Percentiles rank a stretch among this genome's conserved stretches.
These are phyloP conservation scores for Oophaga pumilio DNA, from an alignment of 2,113 vertebrate genomes.

Conservation along the genomic window DNA sequence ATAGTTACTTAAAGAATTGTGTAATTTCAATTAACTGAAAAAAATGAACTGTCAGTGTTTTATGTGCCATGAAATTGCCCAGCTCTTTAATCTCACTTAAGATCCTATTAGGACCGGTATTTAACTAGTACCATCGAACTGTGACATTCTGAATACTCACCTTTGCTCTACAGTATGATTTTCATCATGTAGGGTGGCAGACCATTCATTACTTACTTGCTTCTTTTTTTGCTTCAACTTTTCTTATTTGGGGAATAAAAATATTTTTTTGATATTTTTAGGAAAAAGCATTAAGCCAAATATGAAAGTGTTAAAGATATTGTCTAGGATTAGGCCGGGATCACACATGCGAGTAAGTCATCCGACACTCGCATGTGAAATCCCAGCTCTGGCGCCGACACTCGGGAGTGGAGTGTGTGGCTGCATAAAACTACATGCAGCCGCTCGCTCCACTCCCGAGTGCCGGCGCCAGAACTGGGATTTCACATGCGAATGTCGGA, in stretches of 20 bases:
- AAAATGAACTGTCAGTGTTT: slow-evolving; percentile 57
- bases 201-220: neutral
- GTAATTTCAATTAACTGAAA: slow-evolving; percentile 54
- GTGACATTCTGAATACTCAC: slow-evolving; percentile 40
- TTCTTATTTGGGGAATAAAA: neutral
- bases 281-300: neutral
- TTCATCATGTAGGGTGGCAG: neutral
- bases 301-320: neutral
- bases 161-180: slow-evolving; percentile 37
- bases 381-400: too few species aligned
- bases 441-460: too few species aligned
- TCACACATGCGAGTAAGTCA: too few species aligned
- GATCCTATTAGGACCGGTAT: slow-evolving; percentile 50
- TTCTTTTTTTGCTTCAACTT: neutral
- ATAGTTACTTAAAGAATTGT: slow-evolving; percentile 28
- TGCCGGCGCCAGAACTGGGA: too few species aligned
- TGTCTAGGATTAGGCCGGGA: neutral
- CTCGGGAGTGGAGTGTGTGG: too few species aligned
- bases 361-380: too few species aligned
- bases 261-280: neutral
- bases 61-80: slow-evolving; percentile 58
- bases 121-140: slow-evolving; percentile 35
- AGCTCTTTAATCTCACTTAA: slow-evolving; percentile 54
- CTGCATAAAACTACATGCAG: too few species aligned
- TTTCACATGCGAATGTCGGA: too few species aligned